A percentile compares a stretch with the other conserved stretches of the same genome.
phyloP scores from a whole-genome alignment of 2,888 invertebrate genomes.

The Hirudinaria manillensis region DNA sequence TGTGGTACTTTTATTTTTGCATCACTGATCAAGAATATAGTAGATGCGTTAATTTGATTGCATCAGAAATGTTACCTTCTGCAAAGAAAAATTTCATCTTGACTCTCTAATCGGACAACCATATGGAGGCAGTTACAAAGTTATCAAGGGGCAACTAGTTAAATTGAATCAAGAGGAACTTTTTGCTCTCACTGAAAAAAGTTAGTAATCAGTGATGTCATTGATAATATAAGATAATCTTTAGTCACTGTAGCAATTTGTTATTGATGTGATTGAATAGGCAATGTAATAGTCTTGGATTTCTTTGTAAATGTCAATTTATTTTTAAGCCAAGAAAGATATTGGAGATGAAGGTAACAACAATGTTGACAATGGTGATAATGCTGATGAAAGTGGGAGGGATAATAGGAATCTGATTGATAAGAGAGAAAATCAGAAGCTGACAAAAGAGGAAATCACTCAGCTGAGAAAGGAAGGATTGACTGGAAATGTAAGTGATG shows the following conservation, averaged over 20 bases:
- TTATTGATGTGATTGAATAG: no score
- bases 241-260: no score
- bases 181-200: not conserved
- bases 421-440: conserved; percentile 71
- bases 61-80: conserved; percentile 11
- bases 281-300: no score
- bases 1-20: not conserved
- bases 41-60: not conserved
- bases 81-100: conserved; percentile 25
- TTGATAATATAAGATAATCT: not conserved
- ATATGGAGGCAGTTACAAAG: conserved; percentile 12
- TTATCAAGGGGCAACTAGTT: conserved; percentile 9
- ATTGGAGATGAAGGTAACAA: not conserved
- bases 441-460: conserved; percentile 76
- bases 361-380: not conserved
- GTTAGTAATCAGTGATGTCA: not conserved
- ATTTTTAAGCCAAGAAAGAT: not conserved
- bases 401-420: conserved; percentile 81
- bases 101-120: conserved; percentile 15
- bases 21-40: not conserved
- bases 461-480: conserved; percentile 70
- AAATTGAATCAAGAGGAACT: conserved; percentile 15
- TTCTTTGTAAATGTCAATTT: no score
- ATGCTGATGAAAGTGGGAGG: conserved; percentile 33
- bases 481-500: conserved; percentile 59